Evolutionary conservation across 2,888 invertebrate species (phyloP), one percentile per base, ranked within the genome.

Genomic region (Alloplasta piceator): DNA sequence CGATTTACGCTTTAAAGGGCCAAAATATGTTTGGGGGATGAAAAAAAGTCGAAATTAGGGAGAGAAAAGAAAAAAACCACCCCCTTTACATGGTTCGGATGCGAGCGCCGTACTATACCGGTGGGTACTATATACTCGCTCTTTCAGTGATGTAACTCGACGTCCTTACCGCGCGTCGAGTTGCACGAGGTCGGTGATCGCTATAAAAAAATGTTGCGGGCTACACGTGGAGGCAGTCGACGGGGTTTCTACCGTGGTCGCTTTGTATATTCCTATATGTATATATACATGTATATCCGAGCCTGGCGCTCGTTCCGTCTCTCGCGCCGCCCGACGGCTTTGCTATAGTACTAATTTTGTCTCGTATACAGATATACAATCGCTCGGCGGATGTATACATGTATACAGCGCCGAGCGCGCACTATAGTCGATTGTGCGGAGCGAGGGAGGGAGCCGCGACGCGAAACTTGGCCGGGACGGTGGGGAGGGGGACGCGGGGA

Each of bases 121-220:
- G 26, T 26, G 26, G 26, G 26, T 26, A 26, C 26, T 26, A 26
- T 26, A 26, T 26, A 26, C 26, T 26, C 26, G 26, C 83, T 83
- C 68, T 85, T 83, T 86, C 80, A 79, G 85, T 90, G 90, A 91
- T 90, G 90, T 90, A 90, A 90, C 89, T 87, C 89, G 89, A 90
- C 91, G 91, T 90, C 90, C 94, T 93, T 94, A 94, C 94, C 93
- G 93, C 93, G 93, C 92, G 93, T 89, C 92, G 93, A 92, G 93
- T 94, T 94, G 94, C 92, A 91, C 94, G 94, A 94, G 94, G 94
- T 94, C 94, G 94, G 94, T 93, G 94, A 93, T 94, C 94, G 93
- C 93, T 92, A 92, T 92, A 93, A 93, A 92, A 93, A 91, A 91
- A 91, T 91, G 89, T 90, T 88, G 87, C 86, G 76, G 86, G 87